Evolutionary conservation across 1,140 invertebrate species (phyloP).

Genomic region (Drosophila arawakana): DNA sequence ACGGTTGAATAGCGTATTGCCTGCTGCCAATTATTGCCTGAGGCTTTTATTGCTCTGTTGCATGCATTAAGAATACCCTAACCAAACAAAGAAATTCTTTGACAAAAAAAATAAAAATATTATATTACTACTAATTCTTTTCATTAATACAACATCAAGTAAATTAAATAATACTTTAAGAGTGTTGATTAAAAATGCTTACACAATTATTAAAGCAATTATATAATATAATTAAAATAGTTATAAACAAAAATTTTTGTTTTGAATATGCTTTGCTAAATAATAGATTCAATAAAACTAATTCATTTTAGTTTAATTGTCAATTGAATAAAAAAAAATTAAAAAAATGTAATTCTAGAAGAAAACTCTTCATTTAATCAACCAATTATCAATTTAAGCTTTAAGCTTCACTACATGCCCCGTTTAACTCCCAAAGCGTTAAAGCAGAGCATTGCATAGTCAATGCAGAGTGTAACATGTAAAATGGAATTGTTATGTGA

Average conservation of each 20-base stretch:
- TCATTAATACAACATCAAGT: too few relatives aligned
- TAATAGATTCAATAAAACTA: too few relatives aligned
- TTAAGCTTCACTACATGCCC: background rate
- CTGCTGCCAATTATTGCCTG: slow-evolving; percentile 30
- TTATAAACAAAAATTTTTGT: too few relatives aligned
- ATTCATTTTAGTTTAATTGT: too few relatives aligned
- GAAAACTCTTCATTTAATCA: too few relatives aligned
- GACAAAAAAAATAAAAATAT: background rate
- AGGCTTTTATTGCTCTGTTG: slow-evolving; percentile 6
- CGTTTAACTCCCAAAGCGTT: slow-evolving; percentile 5
- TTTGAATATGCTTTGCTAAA: too few relatives aligned
- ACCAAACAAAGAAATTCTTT: background rate
- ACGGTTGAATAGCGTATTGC: slow-evolving; percentile 22
- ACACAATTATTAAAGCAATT: too few relatives aligned
- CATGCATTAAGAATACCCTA: slow-evolving; percentile 7
- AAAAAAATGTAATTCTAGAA: too few relatives aligned
- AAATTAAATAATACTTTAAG: too few relatives aligned
- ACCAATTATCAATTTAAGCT: background rate
- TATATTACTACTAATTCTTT: background rate
- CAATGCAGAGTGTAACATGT: slow-evolving; percentile 11
- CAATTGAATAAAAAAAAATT: too few relatives aligned
- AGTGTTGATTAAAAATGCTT: too few relatives aligned
- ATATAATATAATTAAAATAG: too few relatives aligned
- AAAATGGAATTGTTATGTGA: slow-evolving; percentile 15
- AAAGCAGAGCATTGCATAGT: slow-evolving; percentile 17